These are phyloP conservation scores for Calcarius lapponicus DNA, from an alignment of 2,797 vertebrate genomes.

Conservation along the genomic window DNA sequence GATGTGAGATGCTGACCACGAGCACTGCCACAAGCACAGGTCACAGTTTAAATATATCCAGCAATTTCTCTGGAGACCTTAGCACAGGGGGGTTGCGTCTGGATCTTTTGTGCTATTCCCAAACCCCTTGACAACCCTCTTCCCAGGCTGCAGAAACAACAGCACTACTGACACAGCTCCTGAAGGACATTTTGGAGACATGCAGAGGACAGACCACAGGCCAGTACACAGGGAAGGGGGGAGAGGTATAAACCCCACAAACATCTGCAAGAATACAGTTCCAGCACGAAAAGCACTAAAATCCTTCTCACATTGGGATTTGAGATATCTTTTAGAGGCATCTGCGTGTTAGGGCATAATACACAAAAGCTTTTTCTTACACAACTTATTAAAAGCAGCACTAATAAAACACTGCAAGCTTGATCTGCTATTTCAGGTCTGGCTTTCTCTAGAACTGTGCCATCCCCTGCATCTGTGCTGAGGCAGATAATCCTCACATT, in stretches of 20 bases:
- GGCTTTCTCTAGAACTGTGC: constrained; percentile 15
- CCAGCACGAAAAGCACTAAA: background rate
- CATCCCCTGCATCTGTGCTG: background rate
- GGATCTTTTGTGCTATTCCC: background rate
- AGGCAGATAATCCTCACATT: constrained; percentile 35
- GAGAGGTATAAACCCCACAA: background rate
- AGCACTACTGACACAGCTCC: background rate
- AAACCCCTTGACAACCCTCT: background rate
- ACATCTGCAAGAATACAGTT: background rate
- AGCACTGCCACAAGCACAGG: background rate
- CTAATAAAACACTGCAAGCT: constrained; percentile 1
- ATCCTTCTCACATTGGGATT: background rate
- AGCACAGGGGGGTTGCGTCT: background rate
- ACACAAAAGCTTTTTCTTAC: constrained; percentile 42
- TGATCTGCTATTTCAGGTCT: constrained; percentile 43
- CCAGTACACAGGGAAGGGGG: background rate
- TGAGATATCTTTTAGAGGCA: background rate
- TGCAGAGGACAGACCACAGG: background rate
- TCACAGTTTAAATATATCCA: background rate
- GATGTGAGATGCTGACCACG: background rate
- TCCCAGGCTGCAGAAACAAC: background rate
- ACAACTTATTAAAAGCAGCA: constrained; percentile 30
- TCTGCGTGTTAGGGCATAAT: background rate
- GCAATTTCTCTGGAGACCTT: background rate
- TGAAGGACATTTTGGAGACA: background rate